Conservation (phyloP, 2,113 vertebrate genomes). For the Pristiophorus japonicus region DNA sequence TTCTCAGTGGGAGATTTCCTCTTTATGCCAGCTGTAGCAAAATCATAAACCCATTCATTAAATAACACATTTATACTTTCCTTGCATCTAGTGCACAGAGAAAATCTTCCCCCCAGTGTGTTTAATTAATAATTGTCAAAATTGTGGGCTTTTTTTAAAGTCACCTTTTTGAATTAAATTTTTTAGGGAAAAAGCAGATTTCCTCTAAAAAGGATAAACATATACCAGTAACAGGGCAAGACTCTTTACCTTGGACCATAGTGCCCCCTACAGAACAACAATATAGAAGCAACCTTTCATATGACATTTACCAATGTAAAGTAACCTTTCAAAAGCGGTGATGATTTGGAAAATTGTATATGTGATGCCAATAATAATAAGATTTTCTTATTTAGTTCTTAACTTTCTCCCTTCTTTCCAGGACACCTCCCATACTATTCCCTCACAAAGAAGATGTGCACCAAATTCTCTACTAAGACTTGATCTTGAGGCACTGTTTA, state of each 20-base stretch:
- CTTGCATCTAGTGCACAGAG: background rate
- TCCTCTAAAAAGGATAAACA: background rate
- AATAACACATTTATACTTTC: background rate
- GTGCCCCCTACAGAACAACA: slow-evolving; percentile 18
- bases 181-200: background rate
- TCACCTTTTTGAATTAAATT: background rate
- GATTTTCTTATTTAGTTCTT: background rate
- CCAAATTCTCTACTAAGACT: background rate
- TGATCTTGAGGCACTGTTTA: background rate
- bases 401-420: slow-evolving; percentile 9
- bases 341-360: background rate
- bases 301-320: background rate
- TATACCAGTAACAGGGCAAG: background rate
- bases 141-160: background rate
- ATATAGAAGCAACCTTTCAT: slow-evolving; percentile 7
- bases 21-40: background rate
- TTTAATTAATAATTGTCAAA: background rate
- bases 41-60: slow-evolving; percentile 13
- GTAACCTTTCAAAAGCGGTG: background rate
- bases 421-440: background rate
- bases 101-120: too few species aligned
- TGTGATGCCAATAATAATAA: background rate
- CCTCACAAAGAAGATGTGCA: background rate
- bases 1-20: background rate
- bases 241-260: background rate